phyloP scores from a whole-genome alignment of 2,113 vertebrate genomes.

The Scytalopus superciliaris region DNA sequence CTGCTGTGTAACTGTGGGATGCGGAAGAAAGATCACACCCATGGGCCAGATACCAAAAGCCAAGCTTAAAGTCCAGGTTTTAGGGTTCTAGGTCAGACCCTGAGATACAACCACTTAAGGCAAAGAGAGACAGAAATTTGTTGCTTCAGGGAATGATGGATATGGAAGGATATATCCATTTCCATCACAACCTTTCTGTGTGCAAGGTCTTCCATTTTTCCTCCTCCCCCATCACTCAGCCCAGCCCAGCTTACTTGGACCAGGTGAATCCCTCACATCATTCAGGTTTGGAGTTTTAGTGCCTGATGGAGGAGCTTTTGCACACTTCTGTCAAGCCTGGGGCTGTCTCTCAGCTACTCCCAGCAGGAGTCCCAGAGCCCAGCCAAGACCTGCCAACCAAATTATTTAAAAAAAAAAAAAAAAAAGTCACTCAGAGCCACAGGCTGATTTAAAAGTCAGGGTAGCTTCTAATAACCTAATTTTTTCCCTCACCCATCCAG shows the following conservation, averaged over 20 bases:
- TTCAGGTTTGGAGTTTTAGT: not conserved
- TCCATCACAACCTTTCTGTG: not conserved
- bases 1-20: fast-evolving
- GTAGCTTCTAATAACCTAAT: not conserved
- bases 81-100: not conserved
- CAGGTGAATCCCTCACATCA: not conserved
- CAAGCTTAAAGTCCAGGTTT: not conserved
- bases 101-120: not conserved
- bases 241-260: too few relatives aligned
- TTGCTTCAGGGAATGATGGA: not conserved
- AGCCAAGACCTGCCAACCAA: not conserved
- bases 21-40: fast-evolving
- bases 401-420: too few relatives aligned
- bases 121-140: not conserved
- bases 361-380: not conserved
- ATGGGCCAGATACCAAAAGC: not conserved
- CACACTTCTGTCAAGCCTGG: not conserved
- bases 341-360: not conserved
- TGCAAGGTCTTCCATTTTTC: not conserved
- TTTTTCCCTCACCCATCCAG: not conserved
- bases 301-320: not conserved
- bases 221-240: not conserved
- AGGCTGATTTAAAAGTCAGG: not conserved
- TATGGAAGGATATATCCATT: not conserved
- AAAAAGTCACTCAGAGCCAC: not conserved